phyloP scores from a whole-genome alignment of 2,888 invertebrate species.

The Drosophila picticornis region DNA sequence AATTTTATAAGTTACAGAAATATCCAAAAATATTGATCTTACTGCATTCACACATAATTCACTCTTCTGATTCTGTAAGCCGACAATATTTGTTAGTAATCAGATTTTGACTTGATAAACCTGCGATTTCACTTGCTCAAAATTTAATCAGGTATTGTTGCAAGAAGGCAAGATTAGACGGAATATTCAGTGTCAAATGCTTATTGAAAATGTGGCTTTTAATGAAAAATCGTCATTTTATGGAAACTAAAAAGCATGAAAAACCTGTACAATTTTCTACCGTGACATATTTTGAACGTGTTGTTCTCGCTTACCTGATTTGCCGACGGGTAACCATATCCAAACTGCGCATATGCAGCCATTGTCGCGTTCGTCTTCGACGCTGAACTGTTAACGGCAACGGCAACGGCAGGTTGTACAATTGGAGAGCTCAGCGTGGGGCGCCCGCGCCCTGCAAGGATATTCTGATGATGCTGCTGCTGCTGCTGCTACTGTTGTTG shows the following conservation, averaged over 20 bases:
- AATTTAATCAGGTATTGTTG: background rate
- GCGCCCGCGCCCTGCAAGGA: conserved; percentile 60
- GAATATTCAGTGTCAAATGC: background rate
- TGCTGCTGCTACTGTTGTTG: background rate
- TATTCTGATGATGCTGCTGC: conserved; percentile 27
- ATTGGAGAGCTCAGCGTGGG: conserved; percentile 67
- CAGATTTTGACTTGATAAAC: background rate
- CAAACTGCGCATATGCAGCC: conserved; percentile 96
- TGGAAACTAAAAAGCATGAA: background rate
- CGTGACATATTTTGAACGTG: background rate
- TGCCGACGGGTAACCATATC: conserved; percentile 96
- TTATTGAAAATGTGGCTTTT: background rate
- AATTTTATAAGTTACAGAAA: background rate
- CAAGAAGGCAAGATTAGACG: background rate
- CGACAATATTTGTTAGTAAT: fast-evolving
- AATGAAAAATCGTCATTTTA: background rate
- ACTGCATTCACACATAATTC: background rate
- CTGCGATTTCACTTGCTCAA: background rate
- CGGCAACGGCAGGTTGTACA: conserved; percentile 40
- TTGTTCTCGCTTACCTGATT: conserved; percentile 90
- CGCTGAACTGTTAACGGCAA: conserved; percentile 42
- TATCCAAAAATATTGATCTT: background rate
- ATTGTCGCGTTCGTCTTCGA: conserved; percentile 66
- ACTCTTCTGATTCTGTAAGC: background rate
- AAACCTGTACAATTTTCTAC: background rate